Evolutionary conservation across 2,888 invertebrate species (phyloP).

Genomic region (Dascillus cervinus): DNA sequence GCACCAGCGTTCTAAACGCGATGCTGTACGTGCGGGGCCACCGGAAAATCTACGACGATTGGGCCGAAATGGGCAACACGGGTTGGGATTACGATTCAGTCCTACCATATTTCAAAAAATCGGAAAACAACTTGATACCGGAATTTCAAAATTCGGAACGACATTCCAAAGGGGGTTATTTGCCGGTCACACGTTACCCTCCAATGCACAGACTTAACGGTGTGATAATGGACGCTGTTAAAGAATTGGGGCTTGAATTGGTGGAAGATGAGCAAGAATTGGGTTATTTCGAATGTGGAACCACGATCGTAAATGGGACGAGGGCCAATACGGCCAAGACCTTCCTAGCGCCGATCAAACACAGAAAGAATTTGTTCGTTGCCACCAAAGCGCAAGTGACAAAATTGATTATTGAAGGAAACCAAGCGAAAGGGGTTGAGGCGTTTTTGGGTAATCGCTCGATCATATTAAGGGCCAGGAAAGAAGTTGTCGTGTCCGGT

Average conservation of each 20-base stretch:
- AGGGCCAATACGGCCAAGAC: constrained; percentile 79
- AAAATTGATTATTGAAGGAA: constrained; percentile 53
- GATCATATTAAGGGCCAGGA: constrained; percentile 48
- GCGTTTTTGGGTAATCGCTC: neutral
- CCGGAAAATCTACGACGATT: constrained; percentile 55
- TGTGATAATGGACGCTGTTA: constrained; percentile 41
- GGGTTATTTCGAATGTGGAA: constrained; percentile 26
- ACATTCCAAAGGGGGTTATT: constrained; percentile 43
- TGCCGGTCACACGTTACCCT: constrained; percentile 40
- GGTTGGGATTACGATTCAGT: constrained; percentile 53
- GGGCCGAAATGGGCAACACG: constrained; percentile 51
- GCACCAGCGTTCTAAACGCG: constrained; percentile 55
- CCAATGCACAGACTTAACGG: constrained; percentile 35
- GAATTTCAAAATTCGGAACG: too few relatives aligned
- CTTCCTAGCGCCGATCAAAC: constrained; percentile 58
- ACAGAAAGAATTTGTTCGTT: constrained; percentile 65
- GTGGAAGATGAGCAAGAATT: constrained; percentile 22
- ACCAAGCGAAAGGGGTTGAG: neutral
- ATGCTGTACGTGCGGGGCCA: constrained; percentile 61
- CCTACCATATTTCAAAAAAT: constrained; percentile 41
- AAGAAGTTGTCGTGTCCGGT: constrained; percentile 71
- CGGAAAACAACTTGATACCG: constrained; percentile 20
- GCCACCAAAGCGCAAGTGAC: constrained; percentile 69
- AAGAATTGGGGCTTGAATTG: constrained; percentile 40
- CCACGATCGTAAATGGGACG: constrained; percentile 51